These are phyloP conservation scores for Phortica okadai DNA, from an alignment of 2,888 invertebrate species.

Conservation along the genomic window DNA sequence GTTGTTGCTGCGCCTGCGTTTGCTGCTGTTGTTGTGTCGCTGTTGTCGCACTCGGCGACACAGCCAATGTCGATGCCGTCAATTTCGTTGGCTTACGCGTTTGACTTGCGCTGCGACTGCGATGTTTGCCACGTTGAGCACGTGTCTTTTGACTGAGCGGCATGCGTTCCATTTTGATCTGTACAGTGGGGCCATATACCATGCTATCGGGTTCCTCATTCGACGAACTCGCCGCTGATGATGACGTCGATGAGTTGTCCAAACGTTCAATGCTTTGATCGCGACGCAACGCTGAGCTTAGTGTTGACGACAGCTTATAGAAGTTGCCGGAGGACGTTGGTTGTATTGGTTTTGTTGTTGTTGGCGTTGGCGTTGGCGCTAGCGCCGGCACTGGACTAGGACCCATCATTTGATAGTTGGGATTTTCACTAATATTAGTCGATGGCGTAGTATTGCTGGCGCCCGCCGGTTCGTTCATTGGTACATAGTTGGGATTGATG, in stretches of 20 bases:
- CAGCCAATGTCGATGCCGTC: conserved; percentile 28
- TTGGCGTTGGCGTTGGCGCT: not conserved
- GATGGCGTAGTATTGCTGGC: conserved; percentile 28
- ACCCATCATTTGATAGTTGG: conserved; percentile 64
- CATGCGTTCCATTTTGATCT: conserved; percentile 70
- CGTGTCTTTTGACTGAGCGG: conserved; percentile 58
- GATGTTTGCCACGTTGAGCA: conserved; percentile 38
- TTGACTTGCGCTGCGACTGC: conserved; percentile 61
- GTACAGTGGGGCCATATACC: conserved; percentile 56
- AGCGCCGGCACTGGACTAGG: conserved; percentile 35
- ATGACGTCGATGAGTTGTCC: conserved; percentile 41
- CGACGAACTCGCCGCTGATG: conserved; percentile 39
- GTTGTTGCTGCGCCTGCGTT: not conserved
- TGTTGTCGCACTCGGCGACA: conserved; percentile 12
- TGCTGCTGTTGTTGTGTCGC: conserved; percentile 7
- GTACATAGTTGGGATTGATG: conserved; percentile 62
- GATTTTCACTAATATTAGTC: conserved; percentile 55
- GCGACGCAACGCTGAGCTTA: conserved; percentile 25
- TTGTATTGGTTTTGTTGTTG: conserved; percentile 28
- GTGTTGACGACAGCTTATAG: conserved; percentile 18
- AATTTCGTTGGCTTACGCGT: conserved; percentile 44
- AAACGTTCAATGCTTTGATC: conserved; percentile 31
- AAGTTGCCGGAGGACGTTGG: not conserved
- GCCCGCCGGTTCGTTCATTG: conserved; percentile 63
- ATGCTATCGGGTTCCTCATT: conserved; percentile 54